A percentile compares a stretch with the other conserved stretches of the same genome.
phyloP scores from a whole-genome alignment of 2,113 vertebrate genomes.

The Hydrochoerus hydrochaeris region DNA sequence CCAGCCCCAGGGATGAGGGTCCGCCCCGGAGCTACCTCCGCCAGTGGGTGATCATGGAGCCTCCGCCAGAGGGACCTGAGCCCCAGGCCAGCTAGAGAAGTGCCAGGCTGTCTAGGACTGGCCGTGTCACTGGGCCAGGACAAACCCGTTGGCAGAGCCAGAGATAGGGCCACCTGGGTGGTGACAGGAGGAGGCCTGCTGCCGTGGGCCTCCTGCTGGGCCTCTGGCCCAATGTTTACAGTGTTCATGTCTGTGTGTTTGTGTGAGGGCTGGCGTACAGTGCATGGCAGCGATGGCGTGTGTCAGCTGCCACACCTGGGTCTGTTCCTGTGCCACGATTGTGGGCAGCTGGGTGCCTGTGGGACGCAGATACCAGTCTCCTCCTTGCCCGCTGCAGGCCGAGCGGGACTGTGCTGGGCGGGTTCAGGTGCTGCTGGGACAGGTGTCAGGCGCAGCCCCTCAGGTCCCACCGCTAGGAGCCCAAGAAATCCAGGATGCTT shows the following conservation, averaged over 20 bases:
- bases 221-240: background rate
- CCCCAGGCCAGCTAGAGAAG: constrained; percentile 64
- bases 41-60: constrained; percentile 90
- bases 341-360: rapidly evolving
- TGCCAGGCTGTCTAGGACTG: rapidly evolving
- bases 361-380: rapidly evolving
- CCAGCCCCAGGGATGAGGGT: constrained; percentile 72
- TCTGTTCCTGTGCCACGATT: background rate
- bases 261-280: background rate
- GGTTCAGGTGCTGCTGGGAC: background rate
- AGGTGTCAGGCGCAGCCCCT: background rate
- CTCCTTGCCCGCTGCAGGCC: background rate
- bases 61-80: constrained; percentile 30
- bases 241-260: rapidly evolving
- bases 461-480: background rate
- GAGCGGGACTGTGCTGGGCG: rapidly evolving
- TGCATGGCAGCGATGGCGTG: background rate
- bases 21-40: constrained; percentile 93
- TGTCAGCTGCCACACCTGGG: background rate
- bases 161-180: background rate
- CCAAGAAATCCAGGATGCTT: background rate
- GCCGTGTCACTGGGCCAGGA: background rate
- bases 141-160: background rate
- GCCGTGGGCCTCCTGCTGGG: background rate
- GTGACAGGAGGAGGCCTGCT: background rate